Conservation (phyloP, 2,113 vertebrate species). For the Archilochus colubris region DNA sequence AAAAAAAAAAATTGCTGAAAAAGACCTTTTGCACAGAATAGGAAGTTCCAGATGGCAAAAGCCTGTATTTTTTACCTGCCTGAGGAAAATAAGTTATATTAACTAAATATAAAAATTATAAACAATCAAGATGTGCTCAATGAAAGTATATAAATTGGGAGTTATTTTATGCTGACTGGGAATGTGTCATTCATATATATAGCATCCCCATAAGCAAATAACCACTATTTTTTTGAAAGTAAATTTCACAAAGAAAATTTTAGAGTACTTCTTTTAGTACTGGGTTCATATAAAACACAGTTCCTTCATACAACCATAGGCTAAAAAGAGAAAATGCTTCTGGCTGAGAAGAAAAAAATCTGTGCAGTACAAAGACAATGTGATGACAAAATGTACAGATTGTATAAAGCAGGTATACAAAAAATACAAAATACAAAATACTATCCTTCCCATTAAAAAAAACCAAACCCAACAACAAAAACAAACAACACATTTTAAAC, state of each 20-base stretch:
- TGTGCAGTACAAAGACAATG: not conserved
- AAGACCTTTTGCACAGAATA: not conserved
- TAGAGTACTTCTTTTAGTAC: not conserved
- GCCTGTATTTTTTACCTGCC: not conserved
- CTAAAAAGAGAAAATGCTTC: not conserved
- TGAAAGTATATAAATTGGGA: not conserved
- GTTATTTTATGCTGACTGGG: not conserved
- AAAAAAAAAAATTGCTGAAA: not conserved
- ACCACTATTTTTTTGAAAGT: not conserved
- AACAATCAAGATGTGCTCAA: not conserved
- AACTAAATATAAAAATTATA: not conserved
- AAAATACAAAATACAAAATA: not conserved
- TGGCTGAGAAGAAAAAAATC: not conserved
- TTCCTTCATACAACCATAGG: not conserved
- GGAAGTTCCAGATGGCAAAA: not conserved
- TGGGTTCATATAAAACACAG: not conserved
- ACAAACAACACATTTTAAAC: not conserved
- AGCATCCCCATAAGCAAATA: not conserved
- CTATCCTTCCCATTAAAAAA: not conserved
- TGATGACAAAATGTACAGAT: not conserved
- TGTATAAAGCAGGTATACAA: not conserved
- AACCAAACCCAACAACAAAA: not conserved
- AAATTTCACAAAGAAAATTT: not conserved
- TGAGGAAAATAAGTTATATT: not conserved
- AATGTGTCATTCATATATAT: not conserved